Conservation (phyloP, 1,140 invertebrate genomes). For the Formica exsecta region DNA sequence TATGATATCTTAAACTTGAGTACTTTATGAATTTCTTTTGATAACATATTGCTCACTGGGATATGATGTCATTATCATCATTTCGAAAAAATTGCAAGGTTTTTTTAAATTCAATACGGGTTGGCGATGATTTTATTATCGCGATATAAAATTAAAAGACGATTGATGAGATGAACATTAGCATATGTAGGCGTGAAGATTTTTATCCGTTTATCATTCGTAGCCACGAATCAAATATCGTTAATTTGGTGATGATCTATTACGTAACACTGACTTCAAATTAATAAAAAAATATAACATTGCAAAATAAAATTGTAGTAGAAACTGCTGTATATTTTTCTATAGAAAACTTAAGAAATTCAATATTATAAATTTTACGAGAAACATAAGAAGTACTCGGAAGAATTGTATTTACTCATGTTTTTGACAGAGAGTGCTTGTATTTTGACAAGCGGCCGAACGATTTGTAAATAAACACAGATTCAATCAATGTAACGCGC, state of each 20-base stretch:
- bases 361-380: not conserved
- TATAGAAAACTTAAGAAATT: not conserved
- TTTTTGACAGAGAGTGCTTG: not conserved
- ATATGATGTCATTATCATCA: conserved; percentile 16
- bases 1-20: too few species aligned
- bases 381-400: not conserved
- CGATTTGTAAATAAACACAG: conserved; percentile 52
- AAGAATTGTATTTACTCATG: not conserved
- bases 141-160: not conserved
- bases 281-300: not conserved
- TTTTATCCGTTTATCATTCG: not conserved
- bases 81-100: not conserved
- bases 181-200: not conserved
- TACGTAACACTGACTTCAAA: not conserved
- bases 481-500: not conserved
- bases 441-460: not conserved
- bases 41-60: too few species aligned
- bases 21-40: too few species aligned
- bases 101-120: not conserved
- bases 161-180: conserved; percentile 11
- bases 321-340: too few species aligned
- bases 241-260: conserved; percentile 2
- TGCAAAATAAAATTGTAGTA: not conserved
- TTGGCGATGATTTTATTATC: conserved; percentile 19
- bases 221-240: not conserved